phyloP scores from a whole-genome alignment of 2,797 vertebrate genomes.

The Enteromius unitaeniatus region DNA sequence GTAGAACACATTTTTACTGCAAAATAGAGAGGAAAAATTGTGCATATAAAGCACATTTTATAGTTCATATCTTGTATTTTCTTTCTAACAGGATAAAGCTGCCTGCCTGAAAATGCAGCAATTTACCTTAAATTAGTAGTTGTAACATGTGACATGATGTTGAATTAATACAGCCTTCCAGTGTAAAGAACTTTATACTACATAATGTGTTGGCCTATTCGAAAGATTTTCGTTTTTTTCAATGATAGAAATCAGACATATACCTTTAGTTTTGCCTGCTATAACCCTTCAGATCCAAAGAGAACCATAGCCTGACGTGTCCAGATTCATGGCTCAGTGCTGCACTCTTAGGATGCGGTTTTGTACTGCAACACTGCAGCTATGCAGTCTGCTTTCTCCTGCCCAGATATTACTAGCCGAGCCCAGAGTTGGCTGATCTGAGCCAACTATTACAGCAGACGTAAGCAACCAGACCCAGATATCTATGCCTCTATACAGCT shows the following conservation, averaged over 20 bases:
- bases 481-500: background rate
- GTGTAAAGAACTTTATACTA: background rate
- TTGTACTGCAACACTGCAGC: constrained; percentile 32
- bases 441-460: constrained; percentile 7
- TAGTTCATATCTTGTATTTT: background rate
- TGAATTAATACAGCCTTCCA: background rate
- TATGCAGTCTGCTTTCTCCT: constrained; percentile 9
- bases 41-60: constrained; percentile 17
- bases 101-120: constrained; percentile 11
- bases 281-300: background rate
- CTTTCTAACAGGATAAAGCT: constrained; percentile 16
- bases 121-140: constrained; percentile 7
- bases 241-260: constrained; percentile 1
- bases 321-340: constrained; percentile 21
- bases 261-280: background rate
- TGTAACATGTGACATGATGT: constrained; percentile 18
- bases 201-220: background rate
- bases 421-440: constrained; percentile 44
- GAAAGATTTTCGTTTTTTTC: background rate
- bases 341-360: constrained; percentile 21
- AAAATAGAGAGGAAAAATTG: constrained; percentile 18
- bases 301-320: constrained; percentile 8
- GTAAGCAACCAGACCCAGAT: constrained; percentile 18
- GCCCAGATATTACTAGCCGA: constrained; percentile 39
- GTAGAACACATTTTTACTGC: constrained; percentile 15